Conservation (phyloP, 2,113 vertebrate species). For the Eonycteris spelaea region DNA sequence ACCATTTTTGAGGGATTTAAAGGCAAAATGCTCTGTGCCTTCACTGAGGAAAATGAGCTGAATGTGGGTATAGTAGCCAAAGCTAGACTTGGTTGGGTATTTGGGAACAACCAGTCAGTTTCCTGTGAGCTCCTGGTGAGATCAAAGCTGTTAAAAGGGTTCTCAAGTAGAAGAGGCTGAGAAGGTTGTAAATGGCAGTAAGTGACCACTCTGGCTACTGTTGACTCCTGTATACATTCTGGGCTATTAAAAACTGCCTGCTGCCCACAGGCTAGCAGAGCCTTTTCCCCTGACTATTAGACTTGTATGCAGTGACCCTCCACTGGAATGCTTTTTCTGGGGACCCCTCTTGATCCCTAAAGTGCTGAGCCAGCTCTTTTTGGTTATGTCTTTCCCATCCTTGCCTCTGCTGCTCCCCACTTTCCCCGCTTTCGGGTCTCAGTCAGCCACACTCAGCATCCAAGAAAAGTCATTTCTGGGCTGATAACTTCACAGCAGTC, state of each 20-base stretch:
- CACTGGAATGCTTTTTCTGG: not conserved
- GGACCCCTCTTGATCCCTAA: not conserved
- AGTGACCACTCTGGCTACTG: constrained; percentile 16
- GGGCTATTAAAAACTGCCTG: not conserved
- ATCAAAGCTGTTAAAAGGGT: constrained; percentile 56
- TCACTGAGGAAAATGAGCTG: constrained; percentile 20
- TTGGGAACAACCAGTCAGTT: constrained; percentile 56
- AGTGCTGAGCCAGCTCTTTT: not conserved
- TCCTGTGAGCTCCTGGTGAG: constrained; percentile 65
- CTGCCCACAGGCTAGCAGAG: not conserved
- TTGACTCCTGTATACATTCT: not conserved
- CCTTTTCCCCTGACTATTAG: not conserved
- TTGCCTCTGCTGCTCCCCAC: not conserved
- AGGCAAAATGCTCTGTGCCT: not conserved
- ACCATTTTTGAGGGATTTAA: constrained; percentile 16
- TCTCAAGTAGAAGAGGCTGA: not conserved
- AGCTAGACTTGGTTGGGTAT: constrained; percentile 35
- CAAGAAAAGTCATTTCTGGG: not conserved
- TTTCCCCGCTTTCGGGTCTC: not conserved
- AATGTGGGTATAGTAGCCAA: not conserved
- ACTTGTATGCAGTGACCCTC: not conserved
- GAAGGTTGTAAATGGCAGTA: constrained; percentile 10
- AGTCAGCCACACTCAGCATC: not conserved
- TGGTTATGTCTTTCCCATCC: not conserved
- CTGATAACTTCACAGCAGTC: not conserved